phyloP scores from a whole-genome alignment of 2,797 vertebrate genomes.

The Arnoldichthys spilopterus region DNA sequence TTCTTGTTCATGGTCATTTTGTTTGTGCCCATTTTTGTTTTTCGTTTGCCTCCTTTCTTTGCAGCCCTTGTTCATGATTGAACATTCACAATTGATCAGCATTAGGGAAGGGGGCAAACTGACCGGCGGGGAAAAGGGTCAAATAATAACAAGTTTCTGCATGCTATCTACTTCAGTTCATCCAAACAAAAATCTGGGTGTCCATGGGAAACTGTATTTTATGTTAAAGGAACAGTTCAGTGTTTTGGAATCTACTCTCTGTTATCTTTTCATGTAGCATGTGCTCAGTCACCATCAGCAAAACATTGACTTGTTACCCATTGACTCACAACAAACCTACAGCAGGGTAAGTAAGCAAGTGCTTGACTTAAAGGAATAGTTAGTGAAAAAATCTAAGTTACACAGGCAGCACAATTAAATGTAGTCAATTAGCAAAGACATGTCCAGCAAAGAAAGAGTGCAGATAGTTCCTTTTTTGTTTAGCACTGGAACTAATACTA shows the following conservation, averaged over 20 bases:
- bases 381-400: too few species aligned
- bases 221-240: not conserved
- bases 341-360: not conserved
- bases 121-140: not conserved
- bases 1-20: conserved; percentile 49
- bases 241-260: not conserved
- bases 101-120: conserved; percentile 15
- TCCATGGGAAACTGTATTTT: not conserved
- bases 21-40: conserved; percentile 39
- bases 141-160: not conserved
- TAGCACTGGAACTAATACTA: too few species aligned
- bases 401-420: too few species aligned
- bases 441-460: too few species aligned
- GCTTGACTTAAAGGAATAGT: too few species aligned
- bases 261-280: not conserved
- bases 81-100: conserved; percentile 36
- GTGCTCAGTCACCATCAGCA: not conserved
- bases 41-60: conserved; percentile 23
- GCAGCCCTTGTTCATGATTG: conserved; percentile 37
- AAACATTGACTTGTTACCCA: not conserved
- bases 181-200: not conserved
- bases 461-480: too few species aligned
- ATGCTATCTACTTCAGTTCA: not conserved
- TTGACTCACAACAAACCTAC: not conserved
- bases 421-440: too few species aligned